Percentiles rank a stretch among this genome's conserved stretches.
Evolutionary conservation across 2,888 invertebrate species (phyloP).

Genomic region (Agelastica alni): DNA sequence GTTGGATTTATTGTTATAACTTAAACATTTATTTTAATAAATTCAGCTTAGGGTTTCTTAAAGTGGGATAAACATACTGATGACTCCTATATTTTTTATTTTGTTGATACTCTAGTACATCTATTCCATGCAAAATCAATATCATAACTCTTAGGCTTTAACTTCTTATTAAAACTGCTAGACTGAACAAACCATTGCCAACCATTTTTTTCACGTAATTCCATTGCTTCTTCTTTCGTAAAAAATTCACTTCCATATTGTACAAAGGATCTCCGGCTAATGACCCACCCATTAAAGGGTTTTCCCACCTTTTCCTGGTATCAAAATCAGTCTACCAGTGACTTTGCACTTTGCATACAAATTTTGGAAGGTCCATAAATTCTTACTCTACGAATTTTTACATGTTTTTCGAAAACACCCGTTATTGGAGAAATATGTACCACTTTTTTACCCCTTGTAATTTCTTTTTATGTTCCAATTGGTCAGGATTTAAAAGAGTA

Average conservation of each 20-base stretch:
- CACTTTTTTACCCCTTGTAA: constrained; percentile 64
- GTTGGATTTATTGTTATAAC: no score
- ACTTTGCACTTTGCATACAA: constrained; percentile 96
- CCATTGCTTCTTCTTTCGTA: constrained; percentile 83
- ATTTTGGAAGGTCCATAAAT: constrained; percentile 92
- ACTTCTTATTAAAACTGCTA: constrained; percentile 69
- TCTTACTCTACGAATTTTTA: constrained; percentile 79
- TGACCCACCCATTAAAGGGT: constrained; percentile 97
- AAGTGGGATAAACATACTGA: no score
- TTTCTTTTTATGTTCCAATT: constrained; percentile 57
- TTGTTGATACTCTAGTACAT: constrained; percentile 92
- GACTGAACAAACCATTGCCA: constrained; percentile 89
- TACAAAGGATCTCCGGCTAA: constrained; percentile 95
- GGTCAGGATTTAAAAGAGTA: constrained; percentile 59
- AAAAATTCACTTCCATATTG: constrained; percentile 84
- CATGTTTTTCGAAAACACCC: constrained; percentile 91
- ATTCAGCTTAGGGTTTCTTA: no score
- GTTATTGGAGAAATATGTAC: constrained; percentile 72
- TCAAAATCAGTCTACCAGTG: constrained; percentile 97
- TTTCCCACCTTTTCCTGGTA: constrained; percentile 96
- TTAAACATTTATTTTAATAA: no score
- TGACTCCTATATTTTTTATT: no score
- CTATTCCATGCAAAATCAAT: constrained; percentile 96
- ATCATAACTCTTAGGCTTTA: constrained; percentile 89
- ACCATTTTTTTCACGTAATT: constrained; percentile 91